Percentiles rank a stretch among this genome's conserved stretches.
Evolutionary conservation across 1,140 invertebrate species (phyloP).

Genomic region (Anoplolepis gracilipes): DNA sequence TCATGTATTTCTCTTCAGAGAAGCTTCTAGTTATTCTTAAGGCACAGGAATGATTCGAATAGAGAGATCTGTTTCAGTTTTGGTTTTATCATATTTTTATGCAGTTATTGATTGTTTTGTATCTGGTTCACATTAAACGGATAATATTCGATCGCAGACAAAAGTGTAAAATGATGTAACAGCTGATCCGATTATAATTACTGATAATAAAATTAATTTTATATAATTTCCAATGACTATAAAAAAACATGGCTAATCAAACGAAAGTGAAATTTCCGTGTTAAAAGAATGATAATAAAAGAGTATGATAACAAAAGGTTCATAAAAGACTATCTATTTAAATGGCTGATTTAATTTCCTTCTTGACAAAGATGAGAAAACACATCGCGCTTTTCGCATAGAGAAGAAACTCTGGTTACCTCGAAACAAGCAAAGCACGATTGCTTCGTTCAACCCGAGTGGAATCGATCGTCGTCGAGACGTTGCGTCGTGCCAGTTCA

Average conservation of each 20-base stretch:
- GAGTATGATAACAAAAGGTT: not conserved
- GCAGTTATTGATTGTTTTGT: not conserved
- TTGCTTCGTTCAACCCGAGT: not conserved
- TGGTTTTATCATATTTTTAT: constrained; percentile 11
- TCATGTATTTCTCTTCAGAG: constrained; percentile 8
- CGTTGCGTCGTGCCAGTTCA: constrained; percentile 52
- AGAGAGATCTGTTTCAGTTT: too few species aligned
- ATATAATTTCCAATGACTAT: not conserved
- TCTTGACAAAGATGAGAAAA: not conserved
- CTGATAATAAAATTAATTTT: not conserved
- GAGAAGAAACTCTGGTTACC: not conserved
- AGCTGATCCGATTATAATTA: not conserved
- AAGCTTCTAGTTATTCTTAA: too few species aligned
- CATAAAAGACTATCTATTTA: not conserved
- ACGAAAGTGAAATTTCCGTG: not conserved
- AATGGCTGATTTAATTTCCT: not conserved
- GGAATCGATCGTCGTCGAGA: constrained; percentile 25
- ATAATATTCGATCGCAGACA: not conserved
- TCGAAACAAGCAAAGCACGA: not conserved
- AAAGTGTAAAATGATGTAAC: not conserved
- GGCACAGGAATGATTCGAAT: not conserved
- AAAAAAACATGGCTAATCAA: not conserved
- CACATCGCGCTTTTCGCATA: not conserved
- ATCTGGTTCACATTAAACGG: not conserved
- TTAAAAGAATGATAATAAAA: constrained; percentile 7